These are phyloP conservation scores for Oenanthe melanoleuca DNA, from an alignment of 2,113 vertebrate genomes.

Conservation along the genomic window DNA sequence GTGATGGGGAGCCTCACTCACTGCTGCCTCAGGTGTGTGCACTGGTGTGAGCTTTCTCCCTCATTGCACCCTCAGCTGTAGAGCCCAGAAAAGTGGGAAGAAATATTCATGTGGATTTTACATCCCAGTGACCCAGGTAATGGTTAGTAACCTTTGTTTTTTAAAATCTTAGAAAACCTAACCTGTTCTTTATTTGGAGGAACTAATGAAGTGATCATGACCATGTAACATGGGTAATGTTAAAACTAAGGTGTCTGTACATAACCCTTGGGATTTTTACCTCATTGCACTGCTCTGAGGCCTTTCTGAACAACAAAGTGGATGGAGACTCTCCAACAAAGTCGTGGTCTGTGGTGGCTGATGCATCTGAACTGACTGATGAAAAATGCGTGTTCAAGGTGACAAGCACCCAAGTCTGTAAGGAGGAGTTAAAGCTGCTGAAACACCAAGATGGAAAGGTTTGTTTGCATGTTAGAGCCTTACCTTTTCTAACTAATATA, in stretches of 20 bases:
- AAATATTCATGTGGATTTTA: background rate
- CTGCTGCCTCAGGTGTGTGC: background rate
- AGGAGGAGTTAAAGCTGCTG: background rate
- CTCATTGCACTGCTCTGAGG: background rate
- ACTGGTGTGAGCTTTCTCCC: background rate
- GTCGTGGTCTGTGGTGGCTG: background rate
- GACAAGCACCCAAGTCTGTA: background rate
- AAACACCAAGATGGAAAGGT: background rate
- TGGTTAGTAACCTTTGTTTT: background rate
- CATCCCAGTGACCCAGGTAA: background rate
- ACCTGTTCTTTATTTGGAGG: accelerated
- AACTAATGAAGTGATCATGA: background rate
- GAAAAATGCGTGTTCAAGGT: background rate
- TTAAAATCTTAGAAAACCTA: background rate
- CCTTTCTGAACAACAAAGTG: background rate
- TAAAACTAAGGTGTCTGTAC: background rate
- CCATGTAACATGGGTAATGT: background rate
- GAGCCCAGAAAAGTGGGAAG: background rate
- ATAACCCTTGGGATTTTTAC: background rate
- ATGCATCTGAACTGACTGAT: background rate
- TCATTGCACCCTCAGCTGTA: accelerated
- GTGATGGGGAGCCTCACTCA: accelerated
- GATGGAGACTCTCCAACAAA: background rate
- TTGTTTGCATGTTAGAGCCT: background rate
- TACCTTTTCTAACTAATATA: background rate